These are phyloP conservation scores for Macroramphosus scolopax DNA, from an alignment of 2,797 vertebrate species.

Conservation along the genomic window DNA sequence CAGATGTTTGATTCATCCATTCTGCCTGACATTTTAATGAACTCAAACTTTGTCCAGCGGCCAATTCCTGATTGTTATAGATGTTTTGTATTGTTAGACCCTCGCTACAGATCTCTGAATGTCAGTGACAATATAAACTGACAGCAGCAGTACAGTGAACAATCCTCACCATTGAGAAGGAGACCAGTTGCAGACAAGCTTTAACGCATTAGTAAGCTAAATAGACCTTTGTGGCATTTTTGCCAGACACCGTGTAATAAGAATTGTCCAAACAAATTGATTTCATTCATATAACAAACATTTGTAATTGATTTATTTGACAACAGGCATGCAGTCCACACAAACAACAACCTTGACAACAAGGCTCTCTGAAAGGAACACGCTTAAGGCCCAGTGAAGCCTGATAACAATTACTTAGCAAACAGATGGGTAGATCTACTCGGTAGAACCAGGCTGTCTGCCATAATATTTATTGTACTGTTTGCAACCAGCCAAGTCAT, in stretches of 20 bases:
- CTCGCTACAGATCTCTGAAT: too few relatives aligned
- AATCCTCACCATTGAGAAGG: neutral
- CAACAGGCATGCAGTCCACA: constrained; percentile 5
- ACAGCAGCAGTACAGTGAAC: neutral
- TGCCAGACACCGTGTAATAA: constrained; percentile 22
- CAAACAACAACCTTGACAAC: constrained; percentile 22
- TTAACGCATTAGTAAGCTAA: neutral
- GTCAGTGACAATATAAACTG: too few relatives aligned
- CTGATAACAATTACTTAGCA: constrained; percentile 21
- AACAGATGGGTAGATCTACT: constrained; percentile 17
- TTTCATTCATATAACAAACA: constrained; percentile 15
- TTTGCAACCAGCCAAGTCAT: constrained; percentile 13
- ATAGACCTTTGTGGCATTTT: constrained; percentile 7
- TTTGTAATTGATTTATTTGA: constrained; percentile 27
- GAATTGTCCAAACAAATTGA: constrained; percentile 14
- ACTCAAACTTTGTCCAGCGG: too few relatives aligned
- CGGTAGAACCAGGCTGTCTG: constrained; percentile 4
- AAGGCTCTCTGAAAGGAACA: constrained; percentile 23
- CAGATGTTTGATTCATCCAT: too few relatives aligned
- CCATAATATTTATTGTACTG: constrained; percentile 30
- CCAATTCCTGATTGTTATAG: too few relatives aligned
- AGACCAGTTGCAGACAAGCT: constrained; percentile 8
- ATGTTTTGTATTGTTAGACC: too few relatives aligned
- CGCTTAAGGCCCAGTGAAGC: constrained; percentile 15
- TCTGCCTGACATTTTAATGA: too few relatives aligned